Evolutionary conservation across 2,113 vertebrate genomes (phyloP), one percentile per base, ranked within the genome.

Genomic region (Rhodinocichla rosea): DNA sequence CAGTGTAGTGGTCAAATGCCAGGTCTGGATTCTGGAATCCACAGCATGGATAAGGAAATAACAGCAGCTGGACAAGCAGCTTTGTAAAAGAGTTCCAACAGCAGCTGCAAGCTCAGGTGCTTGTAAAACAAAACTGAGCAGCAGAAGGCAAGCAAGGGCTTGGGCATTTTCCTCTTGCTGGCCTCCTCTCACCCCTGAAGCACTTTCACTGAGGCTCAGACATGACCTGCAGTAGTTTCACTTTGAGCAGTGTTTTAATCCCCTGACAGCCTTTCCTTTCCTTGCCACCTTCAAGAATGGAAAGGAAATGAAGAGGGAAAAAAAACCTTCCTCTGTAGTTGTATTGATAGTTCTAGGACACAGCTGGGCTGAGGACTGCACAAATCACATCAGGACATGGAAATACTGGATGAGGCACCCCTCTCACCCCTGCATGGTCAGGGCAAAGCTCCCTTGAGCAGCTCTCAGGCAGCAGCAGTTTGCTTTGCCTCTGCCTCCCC

Each of bases 401-500:
- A 56, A 64, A 32, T 47, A 3, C 6, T 44, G 7, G 4, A 15
- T 7, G 1, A 1, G 27, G 49, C 33, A 62, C 6, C 13, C 33
- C 42, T 53, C 24, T 65, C 15, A 7, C 15, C n/a, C 10, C 22
- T 60, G 27, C 3, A 1, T 27, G 28, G 9, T 16, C 14, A 26
- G 45, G 27, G 19, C 27, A 44, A 1, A 2, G 18, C 47, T 50
- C 47, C 32, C 33, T 33, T 9, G n/a, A 26, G 73, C 68, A 87
- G 30, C 73, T 87, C 40, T 63, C 24, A 14, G 67, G 70, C 32
- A 37, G 75, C 75, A 83, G 67, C 22, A 3, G 22, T 76, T 90
- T 52, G 40, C 55, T 91, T 76, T 89, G 39, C 64, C 45, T 95
- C 63, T 74, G 79, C 71, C 90, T 49, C 59, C 39, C 16, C 64